phyloP scores from a whole-genome alignment of 2,888 invertebrate genomes.

The Pheosia tremula region DNA sequence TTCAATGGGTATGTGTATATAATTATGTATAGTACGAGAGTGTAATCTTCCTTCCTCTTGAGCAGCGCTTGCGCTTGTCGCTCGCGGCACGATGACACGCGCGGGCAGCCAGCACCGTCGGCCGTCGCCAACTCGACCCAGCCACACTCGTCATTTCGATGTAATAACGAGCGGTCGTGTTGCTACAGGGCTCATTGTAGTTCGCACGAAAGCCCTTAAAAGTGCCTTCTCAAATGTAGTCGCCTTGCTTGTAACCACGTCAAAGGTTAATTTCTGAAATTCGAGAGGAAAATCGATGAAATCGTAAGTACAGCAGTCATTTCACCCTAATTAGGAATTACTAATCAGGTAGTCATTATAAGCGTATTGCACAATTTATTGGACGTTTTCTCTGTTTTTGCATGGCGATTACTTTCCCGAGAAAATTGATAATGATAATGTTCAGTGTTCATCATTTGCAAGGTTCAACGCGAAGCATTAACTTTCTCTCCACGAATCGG shows the following conservation, averaged over 20 bases:
- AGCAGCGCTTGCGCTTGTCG: constrained; percentile 33
- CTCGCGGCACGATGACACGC: constrained; percentile 6
- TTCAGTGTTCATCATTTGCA: constrained; percentile 16
- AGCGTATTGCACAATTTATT: constrained; percentile 59
- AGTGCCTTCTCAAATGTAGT: constrained; percentile 84
- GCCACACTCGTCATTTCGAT: constrained; percentile 70
- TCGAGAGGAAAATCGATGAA: constrained; percentile 80
- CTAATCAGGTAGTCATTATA: constrained; percentile 28
- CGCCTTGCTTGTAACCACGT: constrained; percentile 67
- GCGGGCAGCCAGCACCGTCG: constrained; percentile 17
- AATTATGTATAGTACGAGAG: background rate
- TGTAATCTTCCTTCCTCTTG: background rate
- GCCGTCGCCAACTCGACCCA: constrained; percentile 21
- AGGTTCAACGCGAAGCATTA: constrained; percentile 13
- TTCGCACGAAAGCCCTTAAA: constrained; percentile 79
- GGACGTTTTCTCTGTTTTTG: constrained; percentile 28
- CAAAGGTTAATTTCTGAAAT: constrained; percentile 65
- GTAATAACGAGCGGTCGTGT: constrained; percentile 78
- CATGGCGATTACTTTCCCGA: constrained; percentile 24
- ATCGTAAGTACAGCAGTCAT: constrained; percentile 63
- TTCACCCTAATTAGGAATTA: constrained; percentile 21
- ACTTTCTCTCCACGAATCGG: constrained; percentile 42
- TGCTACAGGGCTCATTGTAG: constrained; percentile 79
- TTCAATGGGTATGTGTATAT: no score
- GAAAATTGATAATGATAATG: constrained; percentile 13